A percentile compares a stretch with the other conserved stretches of the same genome.
phyloP scores from a whole-genome alignment of 2,888 invertebrate species.

The Cheilosia vernalis region DNA sequence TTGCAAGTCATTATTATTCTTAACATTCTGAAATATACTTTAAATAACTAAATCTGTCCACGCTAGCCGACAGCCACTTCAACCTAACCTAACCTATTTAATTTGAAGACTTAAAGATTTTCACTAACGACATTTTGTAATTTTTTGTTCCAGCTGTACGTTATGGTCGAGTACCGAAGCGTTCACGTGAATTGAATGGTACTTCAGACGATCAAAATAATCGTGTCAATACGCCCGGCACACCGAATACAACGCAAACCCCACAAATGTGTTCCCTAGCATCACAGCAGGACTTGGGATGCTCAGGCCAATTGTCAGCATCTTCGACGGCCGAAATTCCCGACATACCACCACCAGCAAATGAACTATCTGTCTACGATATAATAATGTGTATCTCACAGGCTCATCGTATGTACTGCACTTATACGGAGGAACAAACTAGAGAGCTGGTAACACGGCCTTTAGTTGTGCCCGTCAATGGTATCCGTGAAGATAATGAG shows the following conservation, averaged over 20 bases:
- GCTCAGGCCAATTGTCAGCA: constrained; percentile 78
- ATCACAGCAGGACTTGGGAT: constrained; percentile 82
- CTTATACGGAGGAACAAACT: constrained; percentile 93
- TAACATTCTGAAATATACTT: no score
- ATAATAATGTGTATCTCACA: constrained; percentile 91
- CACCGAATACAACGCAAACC: constrained; percentile 84
- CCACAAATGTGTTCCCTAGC: constrained; percentile 84
- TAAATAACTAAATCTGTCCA: not conserved
- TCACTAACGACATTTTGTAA: not conserved
- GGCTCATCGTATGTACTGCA: constrained; percentile 94
- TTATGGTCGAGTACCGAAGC: constrained; percentile 97
- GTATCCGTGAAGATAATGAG: constrained; percentile 78
- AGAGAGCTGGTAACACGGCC: constrained; percentile 88
- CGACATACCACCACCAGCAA: constrained; percentile 79
- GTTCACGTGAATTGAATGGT: constrained; percentile 91
- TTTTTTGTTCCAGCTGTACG: constrained; percentile 90
- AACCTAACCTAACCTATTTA: no score
- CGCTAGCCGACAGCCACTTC: no score
- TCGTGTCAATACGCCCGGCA: constrained; percentile 83
- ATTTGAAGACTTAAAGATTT: no score
- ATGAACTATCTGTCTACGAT: constrained; percentile 89
- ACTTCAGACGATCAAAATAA: constrained; percentile 79
- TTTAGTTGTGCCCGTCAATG: constrained; percentile 86
- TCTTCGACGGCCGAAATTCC: constrained; percentile 71
- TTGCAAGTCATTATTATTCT: no score